Evolutionary conservation across 2,888 invertebrate genomes (phyloP), one percentile per base, ranked within the genome.

Genomic region (Idaea aversata): DNA sequence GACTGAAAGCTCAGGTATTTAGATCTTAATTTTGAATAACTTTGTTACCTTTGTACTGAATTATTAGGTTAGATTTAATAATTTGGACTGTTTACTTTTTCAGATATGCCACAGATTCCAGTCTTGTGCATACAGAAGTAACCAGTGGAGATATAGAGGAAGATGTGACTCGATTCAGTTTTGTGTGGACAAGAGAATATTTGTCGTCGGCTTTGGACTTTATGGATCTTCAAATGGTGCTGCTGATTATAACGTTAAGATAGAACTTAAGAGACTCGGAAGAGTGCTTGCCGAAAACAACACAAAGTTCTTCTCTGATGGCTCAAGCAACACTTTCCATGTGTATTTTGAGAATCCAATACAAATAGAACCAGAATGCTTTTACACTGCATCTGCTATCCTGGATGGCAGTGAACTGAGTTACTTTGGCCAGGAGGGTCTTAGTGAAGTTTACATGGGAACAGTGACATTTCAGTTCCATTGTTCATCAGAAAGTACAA

Each of bases 101-200:
- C 93, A 98, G 96, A 96, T 98, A 64, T 98, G 98, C 81, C 98
- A 98, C 90, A 94, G 99, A 84, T 99, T 99, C 86, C 98, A 98
- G 88, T 98, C 98, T 10, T 98, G 98, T 81, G 99, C 99, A 5
- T 99, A 98, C 88, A 95, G 99, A 76, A 98, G 98, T 80, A 99
- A 99, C 84, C 99, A 99, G 86, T 99, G 99, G 99, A 95, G 99
- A 65, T 99, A 99, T 86, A 94, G 99, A 75, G 99, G 99, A 0
- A 95, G 99, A 64, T 98, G 98, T 85, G 99, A 99, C 86, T 98
- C 98, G 67, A 99, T 99, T 85, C 98, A 99, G 84, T 99, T 99
- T 90, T 97, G 97, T 74, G 98, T 98, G 0, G 99, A 99, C 88
- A 96, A 97, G 71, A 95, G 99, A 76, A 98, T 99, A 81, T 99